Evolutionary conservation across 2,888 invertebrate species (phyloP).

Genomic region (Dendrolimus houi): DNA sequence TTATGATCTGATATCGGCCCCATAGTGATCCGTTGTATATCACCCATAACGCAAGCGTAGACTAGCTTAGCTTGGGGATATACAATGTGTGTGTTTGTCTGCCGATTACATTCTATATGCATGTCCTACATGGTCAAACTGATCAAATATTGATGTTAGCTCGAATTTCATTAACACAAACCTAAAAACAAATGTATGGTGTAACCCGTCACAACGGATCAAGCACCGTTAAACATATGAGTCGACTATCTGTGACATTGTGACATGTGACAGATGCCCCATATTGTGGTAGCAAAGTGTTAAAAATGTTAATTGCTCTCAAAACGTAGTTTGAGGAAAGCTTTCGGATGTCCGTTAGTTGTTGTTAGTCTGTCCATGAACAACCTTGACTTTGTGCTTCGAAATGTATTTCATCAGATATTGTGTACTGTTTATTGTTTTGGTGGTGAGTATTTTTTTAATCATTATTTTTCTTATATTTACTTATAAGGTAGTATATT

Average conservation of each 20-base stretch:
- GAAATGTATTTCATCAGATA: not conserved
- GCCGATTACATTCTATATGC: too few species aligned
- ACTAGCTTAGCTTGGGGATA: too few species aligned
- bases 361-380: conserved; percentile 20
- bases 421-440: not conserved
- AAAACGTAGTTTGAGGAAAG: conserved; percentile 43
- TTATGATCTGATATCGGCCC: too few species aligned
- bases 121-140: too few species aligned
- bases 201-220: not conserved
- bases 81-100: too few species aligned
- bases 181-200: conserved; percentile 1
- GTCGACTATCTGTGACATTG: conserved; percentile 28
- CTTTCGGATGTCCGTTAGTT: conserved; percentile 39
- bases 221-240: conserved; percentile 12
- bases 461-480: not conserved
- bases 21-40: too few species aligned
- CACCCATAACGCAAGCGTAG: too few species aligned
- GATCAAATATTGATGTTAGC: too few species aligned
- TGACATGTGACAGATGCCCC: conserved; percentile 43
- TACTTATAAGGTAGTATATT: not conserved
- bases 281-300: conserved; percentile 35
- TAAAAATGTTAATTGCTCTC: conserved; percentile 53
- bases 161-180: too few species aligned
- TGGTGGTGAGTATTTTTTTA: not conserved
- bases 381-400: conserved; percentile 18